A percentile compares a stretch with the other conserved stretches of the same genome.
These are phyloP conservation scores for Engystomops pustulosus DNA, from an alignment of 2,113 vertebrate species.

Conservation along the genomic window DNA sequence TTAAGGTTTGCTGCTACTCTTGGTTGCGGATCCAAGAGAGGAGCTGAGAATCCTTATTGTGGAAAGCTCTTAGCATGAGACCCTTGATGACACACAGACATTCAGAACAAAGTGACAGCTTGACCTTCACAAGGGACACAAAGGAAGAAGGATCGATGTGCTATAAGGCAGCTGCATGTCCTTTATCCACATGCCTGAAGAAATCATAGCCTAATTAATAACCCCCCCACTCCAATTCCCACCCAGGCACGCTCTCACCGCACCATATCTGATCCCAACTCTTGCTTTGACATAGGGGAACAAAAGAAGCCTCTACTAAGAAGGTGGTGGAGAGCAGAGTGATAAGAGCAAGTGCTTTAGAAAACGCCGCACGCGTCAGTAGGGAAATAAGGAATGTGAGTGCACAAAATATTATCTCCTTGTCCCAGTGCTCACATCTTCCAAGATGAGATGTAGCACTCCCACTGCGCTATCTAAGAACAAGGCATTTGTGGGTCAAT, in stretches of 20 bases:
- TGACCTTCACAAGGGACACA: slow-evolving; percentile 57
- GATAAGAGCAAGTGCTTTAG: slow-evolving; percentile 47
- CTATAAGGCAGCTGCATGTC: slow-evolving; percentile 39
- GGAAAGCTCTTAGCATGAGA: slow-evolving; percentile 31
- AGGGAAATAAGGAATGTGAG: slow-evolving; percentile 52
- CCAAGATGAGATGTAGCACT: slow-evolving; percentile 1
- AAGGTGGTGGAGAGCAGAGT: slow-evolving; percentile 37
- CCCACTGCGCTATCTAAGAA: neutral
- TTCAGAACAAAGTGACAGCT: slow-evolving; percentile 51
- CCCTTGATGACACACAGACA: slow-evolving; percentile 42
- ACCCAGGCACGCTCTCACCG: slow-evolving; percentile 41
- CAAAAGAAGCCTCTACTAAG: slow-evolving; percentile 48
- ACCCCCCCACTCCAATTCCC: slow-evolving; percentile 38
- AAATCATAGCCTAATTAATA: slow-evolving; percentile 52
- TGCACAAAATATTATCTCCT: slow-evolving; percentile 50
- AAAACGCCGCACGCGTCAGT: slow-evolving; percentile 16
- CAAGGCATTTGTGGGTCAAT: slow-evolving; percentile 4
- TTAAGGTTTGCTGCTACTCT: slow-evolving; percentile 9
- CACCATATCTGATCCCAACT: slow-evolving; percentile 54
- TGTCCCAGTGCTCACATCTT: slow-evolving; percentile 15
- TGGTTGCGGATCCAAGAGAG: slow-evolving; percentile 30
- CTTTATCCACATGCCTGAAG: slow-evolving; percentile 50
- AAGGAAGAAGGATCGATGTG: slow-evolving; percentile 46
- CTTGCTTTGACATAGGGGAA: slow-evolving; percentile 52
- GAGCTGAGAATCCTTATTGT: neutral